These are phyloP conservation scores for Promerops cafer DNA, from an alignment of 2,113 vertebrate genomes.

Conservation along the genomic window DNA sequence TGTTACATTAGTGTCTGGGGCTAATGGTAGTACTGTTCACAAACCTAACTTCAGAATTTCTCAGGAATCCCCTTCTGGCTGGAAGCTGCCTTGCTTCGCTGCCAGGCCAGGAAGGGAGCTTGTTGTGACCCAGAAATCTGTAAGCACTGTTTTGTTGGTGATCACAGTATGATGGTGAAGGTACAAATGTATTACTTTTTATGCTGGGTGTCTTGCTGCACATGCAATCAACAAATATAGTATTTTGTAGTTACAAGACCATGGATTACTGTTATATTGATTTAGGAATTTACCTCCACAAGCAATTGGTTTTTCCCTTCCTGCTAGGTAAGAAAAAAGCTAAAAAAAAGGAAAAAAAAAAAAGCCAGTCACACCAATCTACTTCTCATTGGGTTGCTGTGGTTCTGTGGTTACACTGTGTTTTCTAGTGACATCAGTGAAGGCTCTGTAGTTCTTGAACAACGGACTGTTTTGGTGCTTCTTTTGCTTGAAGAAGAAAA, in stretches of 20 bases:
- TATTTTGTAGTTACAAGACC: neutral
- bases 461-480: neutral
- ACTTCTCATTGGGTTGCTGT: neutral
- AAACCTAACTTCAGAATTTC: neutral
- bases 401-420: slow-evolving; percentile 30
- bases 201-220: neutral
- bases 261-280: neutral
- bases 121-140: neutral
- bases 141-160: neutral
- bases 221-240: neutral
- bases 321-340: neutral
- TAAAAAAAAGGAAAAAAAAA: neutral
- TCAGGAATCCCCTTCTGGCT: neutral
- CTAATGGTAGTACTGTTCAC: neutral
- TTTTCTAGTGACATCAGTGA: slow-evolving; percentile 21
- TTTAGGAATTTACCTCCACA: neutral
- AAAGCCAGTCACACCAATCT: neutral
- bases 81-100: neutral
- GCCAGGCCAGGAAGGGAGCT: neutral
- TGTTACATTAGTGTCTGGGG: neutral
- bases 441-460: neutral
- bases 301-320: neutral
- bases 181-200: neutral
- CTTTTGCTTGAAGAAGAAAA: neutral
- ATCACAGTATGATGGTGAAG: neutral